Evolutionary conservation across 2,888 invertebrate genomes (phyloP), one percentile per base, ranked within the genome.

Genomic region (Priocnemis perturbator): DNA sequence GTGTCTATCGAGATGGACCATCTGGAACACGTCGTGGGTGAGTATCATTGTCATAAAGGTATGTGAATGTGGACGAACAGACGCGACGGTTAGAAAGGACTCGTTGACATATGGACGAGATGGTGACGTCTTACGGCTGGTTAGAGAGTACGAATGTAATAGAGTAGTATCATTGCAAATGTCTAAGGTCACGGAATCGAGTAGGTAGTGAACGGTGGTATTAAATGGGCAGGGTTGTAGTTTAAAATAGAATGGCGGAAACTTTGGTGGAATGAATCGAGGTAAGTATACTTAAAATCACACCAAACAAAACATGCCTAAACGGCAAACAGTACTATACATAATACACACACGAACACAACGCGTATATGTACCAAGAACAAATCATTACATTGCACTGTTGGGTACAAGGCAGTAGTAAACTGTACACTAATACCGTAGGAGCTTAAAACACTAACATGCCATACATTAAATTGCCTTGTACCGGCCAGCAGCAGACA

Each of bases 1-100:
- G 78, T 89, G 74, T 82, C 84, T 70, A 74, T 86, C 78, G 87
- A 90, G 77, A 81, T 77, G 64, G 83, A 86, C 44, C 84, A 85
- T 67, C 82, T 88, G 81, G 83, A 86, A 65, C 68, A 78, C 23
- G 75, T 81, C 59, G 75, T 76, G 71, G 86, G 87, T 88, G 83
- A 88, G 88, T 88, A 85, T 81, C 71, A 67, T 50, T 71, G 30
- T 57, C 64, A 59, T 75, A 67, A 74, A 77, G 61, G 60, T 78
- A 78, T 69, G 55, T 62, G 47, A 73, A 53, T 73, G 52, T 44
- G 45, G 74, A 78, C 62, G 71, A 62, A 73, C 67, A 50, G 58
- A 78, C 67, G 30, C 19, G 37, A 78, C 69, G 23, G n/a, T 71
- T 60, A 67, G 26, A 17, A 60, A 55, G 53, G 53, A 74, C 69